Percentiles rank a stretch among this genome's conserved stretches.
These are phyloP conservation scores for Macrobrachium rosenbergii DNA, from an alignment of 1,140 invertebrate species.

Conservation along the genomic window DNA sequence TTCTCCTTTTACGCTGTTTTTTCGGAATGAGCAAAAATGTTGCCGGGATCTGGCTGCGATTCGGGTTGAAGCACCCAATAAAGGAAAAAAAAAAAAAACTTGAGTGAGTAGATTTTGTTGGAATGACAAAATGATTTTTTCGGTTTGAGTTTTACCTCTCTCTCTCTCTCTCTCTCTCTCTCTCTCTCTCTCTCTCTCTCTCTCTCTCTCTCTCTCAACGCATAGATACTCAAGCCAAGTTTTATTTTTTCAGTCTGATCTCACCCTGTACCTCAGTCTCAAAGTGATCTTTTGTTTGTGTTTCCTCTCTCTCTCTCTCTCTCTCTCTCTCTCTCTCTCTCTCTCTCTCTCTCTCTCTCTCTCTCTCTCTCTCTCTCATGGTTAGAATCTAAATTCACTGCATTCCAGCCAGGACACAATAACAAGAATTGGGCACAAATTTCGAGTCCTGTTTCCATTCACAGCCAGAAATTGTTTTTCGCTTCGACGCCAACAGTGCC, in stretches of 20 bases:
- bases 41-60: too few species aligned
- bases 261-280: conserved; percentile 9
- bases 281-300: neutral
- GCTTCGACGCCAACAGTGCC: too few species aligned
- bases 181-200: neutral
- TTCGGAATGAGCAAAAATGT: too few species aligned
- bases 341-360: conserved; percentile 29
- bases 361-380: neutral
- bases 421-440: too few species aligned
- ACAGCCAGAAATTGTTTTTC: too few species aligned
- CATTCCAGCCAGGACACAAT: too few species aligned
- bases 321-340: neutral
- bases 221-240: neutral
- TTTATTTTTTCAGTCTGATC: too few species aligned
- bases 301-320: conserved; percentile 26
- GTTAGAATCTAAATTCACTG: too few species aligned
- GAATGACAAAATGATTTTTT: neutral
- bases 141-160: neutral
- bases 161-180: conserved; percentile 18
- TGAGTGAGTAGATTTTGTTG: too few species aligned
- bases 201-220: neutral
- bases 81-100: too few species aligned
- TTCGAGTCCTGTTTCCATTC: too few species aligned
- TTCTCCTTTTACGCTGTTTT: neutral
- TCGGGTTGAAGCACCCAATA: too few species aligned